phyloP scores from a whole-genome alignment of 2,797 vertebrate genomes.

The Tachyglossus aculeatus region DNA sequence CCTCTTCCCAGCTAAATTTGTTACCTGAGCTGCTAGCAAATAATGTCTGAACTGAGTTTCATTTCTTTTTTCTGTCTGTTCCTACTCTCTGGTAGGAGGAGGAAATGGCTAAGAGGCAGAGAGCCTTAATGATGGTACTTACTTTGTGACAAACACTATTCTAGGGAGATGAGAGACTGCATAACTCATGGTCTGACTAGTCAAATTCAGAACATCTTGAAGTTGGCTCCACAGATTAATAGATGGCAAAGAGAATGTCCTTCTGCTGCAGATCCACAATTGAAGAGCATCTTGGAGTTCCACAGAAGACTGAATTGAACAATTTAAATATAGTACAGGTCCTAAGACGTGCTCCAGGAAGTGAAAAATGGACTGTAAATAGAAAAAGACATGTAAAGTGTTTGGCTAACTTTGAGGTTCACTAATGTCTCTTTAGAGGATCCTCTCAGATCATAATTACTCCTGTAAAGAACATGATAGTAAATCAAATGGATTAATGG shows the following conservation, averaged over 20 bases:
- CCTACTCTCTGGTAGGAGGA: too few relatives aligned
- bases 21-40: too few relatives aligned
- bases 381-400: not conserved
- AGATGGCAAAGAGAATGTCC: not conserved
- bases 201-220: not conserved
- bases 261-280: not conserved
- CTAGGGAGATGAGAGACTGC: not conserved
- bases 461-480: slow-evolving; percentile 6
- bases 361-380: slow-evolving; percentile 1
- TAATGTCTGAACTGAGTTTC: too few relatives aligned
- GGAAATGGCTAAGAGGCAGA: too few relatives aligned
- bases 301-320: not conserved
- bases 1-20: too few relatives aligned
- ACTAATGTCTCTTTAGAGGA: not conserved
- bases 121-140: too few relatives aligned
- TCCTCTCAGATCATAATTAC: not conserved
- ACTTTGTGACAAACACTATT: too few relatives aligned
- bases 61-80: too few relatives aligned
- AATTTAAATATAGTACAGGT: not conserved
- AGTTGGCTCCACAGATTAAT: not conserved
- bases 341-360: too few relatives aligned
- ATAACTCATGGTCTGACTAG: not conserved
- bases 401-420: not conserved
- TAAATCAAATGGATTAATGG: not conserved
- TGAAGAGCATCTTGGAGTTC: not conserved